These are phyloP conservation scores for Harlomillsia oculata DNA, from an alignment of 1,140 invertebrate genomes.

Conservation along the genomic window DNA sequence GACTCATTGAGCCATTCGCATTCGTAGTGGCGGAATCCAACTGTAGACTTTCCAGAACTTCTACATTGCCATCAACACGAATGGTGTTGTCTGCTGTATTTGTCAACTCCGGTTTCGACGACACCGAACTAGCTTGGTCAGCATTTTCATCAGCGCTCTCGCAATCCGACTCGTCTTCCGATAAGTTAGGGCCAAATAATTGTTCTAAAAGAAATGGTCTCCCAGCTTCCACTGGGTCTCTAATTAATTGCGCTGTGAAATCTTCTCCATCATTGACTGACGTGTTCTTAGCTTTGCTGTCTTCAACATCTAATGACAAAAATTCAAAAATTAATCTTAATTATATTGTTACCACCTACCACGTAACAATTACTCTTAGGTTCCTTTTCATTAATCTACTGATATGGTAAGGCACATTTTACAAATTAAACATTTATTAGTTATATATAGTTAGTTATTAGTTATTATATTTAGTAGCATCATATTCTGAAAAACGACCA, in stretches of 20 bases:
- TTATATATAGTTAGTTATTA: too few relatives aligned
- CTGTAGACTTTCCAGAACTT: neutral
- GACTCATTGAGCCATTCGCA: too few relatives aligned
- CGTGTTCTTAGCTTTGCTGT: neutral
- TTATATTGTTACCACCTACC: neutral
- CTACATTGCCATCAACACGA: too few relatives aligned
- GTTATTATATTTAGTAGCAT: too few relatives aligned
- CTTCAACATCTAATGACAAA: too few relatives aligned
- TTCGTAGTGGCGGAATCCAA: too few relatives aligned
- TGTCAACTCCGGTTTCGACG: too few relatives aligned
- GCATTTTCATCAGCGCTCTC: neutral
- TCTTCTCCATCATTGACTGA: neutral
- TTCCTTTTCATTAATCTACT: neutral
- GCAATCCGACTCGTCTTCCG: slow-evolving; percentile 29
- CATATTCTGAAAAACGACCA: too few relatives aligned
- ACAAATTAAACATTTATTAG: too few relatives aligned
- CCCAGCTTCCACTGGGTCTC: neutral
- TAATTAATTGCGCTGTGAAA: neutral
- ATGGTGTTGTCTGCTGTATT: neutral
- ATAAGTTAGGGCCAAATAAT: slow-evolving; percentile 33
- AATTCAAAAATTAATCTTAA: too few relatives aligned
- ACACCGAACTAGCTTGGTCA: neutral
- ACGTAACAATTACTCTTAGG: neutral
- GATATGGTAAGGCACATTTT: too few relatives aligned
- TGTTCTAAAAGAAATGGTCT: slow-evolving; percentile 27